Conservation (phyloP, 2,888 invertebrate species). For the Platycheirus rosarum region DNA sequence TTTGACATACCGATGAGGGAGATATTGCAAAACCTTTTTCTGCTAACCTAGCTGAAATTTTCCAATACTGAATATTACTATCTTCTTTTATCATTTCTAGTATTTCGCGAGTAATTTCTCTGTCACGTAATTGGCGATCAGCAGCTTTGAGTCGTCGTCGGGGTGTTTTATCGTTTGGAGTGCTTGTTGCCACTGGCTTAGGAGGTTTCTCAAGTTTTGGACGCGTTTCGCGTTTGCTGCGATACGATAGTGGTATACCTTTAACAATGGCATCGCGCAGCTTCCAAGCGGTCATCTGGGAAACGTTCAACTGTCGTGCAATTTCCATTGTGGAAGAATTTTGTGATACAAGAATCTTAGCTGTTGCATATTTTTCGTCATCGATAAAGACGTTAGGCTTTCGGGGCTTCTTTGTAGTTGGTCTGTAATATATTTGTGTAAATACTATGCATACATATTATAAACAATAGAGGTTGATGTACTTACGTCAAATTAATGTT, state of each 20-base stretch:
- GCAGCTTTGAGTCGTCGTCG: slow-evolving; percentile 80
- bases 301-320: slow-evolving; percentile 81
- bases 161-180: slow-evolving; percentile 75
- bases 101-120: slow-evolving; percentile 81
- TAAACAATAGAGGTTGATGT: no score
- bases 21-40: slow-evolving; percentile 82
- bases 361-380: slow-evolving; percentile 81
- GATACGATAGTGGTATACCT: slow-evolving; percentile 81
- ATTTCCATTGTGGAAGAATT: slow-evolving; percentile 82
- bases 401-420: slow-evolving; percentile 80
- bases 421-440: slow-evolving; percentile 48
- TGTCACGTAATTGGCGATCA: slow-evolving; percentile 80
- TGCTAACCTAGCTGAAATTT: slow-evolving; percentile 81
- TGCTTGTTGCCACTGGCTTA: slow-evolving; percentile 46
- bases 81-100: slow-evolving; percentile 81
- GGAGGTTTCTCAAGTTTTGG: slow-evolving; percentile 54
- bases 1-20: slow-evolving; percentile 82
- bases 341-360: slow-evolving; percentile 80
- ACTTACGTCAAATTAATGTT: slow-evolving; percentile 78
- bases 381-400: slow-evolving; percentile 82
- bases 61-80: slow-evolving; percentile 82
- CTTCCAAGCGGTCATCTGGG: slow-evolving; percentile 82
- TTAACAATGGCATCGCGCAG: slow-evolving; percentile 81
- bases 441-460: not conserved
- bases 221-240: slow-evolving; percentile 78